Conservation (phyloP, 2,888 invertebrate species). For the Coecobrya sp. region DNA sequence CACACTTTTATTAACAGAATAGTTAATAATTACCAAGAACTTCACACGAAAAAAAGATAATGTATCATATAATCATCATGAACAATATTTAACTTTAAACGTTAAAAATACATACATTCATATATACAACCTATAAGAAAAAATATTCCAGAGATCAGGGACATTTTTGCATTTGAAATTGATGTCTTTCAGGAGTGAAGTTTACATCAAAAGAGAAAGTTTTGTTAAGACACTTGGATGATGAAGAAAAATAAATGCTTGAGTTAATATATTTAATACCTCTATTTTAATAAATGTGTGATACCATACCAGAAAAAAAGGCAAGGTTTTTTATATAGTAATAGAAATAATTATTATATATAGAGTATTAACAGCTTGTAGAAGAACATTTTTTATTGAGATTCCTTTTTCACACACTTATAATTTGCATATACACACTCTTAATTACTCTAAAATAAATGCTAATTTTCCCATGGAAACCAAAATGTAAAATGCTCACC, state of each 20-base stretch:
- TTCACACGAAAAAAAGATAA: not conserved
- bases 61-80: not conserved
- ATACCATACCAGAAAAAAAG: conserved; percentile 12
- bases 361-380: not conserved
- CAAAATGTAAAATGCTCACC: too few relatives aligned
- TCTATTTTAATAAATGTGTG: conserved; percentile 11
- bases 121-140: not conserved
- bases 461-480: too few relatives aligned
- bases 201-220: not conserved
- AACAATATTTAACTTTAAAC: not conserved
- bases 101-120: conserved; percentile 20
- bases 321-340: not conserved
- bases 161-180: conserved; percentile 65
- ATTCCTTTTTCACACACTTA: too few relatives aligned
- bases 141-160: conserved; percentile 51
- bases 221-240: not conserved
- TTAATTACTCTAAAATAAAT: too few relatives aligned
- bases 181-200: conserved; percentile 74
- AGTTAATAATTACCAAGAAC: not conserved
- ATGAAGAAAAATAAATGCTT: not conserved
- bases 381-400: too few relatives aligned
- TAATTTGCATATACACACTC: too few relatives aligned
- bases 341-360: not conserved
- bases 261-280: not conserved
- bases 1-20: conserved; percentile 30